Percentiles rank a stretch among this genome's conserved stretches.
Conservation (phyloP, 2,888 invertebrate species). For the Tetranychus truncatus region DNA sequence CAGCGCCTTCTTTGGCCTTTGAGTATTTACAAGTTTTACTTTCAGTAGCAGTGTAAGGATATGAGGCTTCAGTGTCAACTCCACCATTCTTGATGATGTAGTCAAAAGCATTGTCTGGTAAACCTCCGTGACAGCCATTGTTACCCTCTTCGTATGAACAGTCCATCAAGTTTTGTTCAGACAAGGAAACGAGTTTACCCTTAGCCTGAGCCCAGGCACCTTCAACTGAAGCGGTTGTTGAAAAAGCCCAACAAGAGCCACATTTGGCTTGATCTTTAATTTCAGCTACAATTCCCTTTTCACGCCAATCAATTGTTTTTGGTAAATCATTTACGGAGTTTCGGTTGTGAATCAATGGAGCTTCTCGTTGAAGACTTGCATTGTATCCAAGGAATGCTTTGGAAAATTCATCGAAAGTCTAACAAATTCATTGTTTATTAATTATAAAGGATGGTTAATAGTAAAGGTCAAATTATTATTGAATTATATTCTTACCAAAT, state of each 20-base stretch:
- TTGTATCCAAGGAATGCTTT: background rate
- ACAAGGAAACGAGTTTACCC: conserved; percentile 58
- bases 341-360: background rate
- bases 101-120: conserved; percentile 33
- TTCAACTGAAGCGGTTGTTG: conserved; percentile 46
- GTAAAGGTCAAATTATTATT: too few relatives aligned
- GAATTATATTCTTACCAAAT: background rate
- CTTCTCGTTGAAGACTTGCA: background rate
- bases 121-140: conserved; percentile 35
- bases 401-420: background rate
- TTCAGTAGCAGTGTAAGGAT: conserved; percentile 32
- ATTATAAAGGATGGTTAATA: too few relatives aligned
- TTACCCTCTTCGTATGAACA: conserved; percentile 56
- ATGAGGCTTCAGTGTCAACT: conserved; percentile 35
- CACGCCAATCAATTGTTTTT: conserved; percentile 57
- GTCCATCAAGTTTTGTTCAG: conserved; percentile 78
- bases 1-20: conserved; percentile 23
- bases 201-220: conserved; percentile 49
- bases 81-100: conserved; percentile 31
- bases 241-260: conserved; percentile 83
- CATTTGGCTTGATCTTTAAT: conserved; percentile 52
- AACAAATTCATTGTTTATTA: too few relatives aligned
- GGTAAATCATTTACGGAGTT: conserved; percentile 13
- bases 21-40: conserved; percentile 27
- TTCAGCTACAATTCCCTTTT: conserved; percentile 59